phyloP scores from a whole-genome alignment of 2,888 invertebrate genomes.

The Drosophila rubida region DNA sequence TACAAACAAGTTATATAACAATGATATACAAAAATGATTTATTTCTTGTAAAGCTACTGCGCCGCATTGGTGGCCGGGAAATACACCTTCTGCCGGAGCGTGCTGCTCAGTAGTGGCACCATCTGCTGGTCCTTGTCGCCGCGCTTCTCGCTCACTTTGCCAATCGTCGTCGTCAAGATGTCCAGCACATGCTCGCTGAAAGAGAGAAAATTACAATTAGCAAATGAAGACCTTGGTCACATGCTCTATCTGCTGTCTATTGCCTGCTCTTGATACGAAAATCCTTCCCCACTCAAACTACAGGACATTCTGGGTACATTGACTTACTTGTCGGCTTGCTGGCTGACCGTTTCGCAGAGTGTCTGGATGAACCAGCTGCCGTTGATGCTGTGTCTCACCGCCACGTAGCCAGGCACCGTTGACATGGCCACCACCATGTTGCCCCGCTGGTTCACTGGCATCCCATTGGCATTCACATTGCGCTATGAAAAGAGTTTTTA shows the following conservation, averaged over 20 bases:
- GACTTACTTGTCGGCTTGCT: conserved; percentile 70
- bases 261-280: neutral
- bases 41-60: neutral
- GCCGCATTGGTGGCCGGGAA: conserved; percentile 62
- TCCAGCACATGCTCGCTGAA: conserved; percentile 79
- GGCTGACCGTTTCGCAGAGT: conserved; percentile 73
- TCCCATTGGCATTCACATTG: conserved; percentile 36
- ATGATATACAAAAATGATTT: neutral
- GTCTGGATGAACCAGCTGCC: conserved; percentile 85
- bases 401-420: conserved; percentile 81
- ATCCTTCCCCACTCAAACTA: no score
- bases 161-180: conserved; percentile 73
- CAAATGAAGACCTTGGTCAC: no score
- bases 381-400: conserved; percentile 75
- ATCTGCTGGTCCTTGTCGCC: conserved; percentile 74
- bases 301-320: no score
- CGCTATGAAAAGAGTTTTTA: conserved; percentile 21
- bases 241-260: no score
- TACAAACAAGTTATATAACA: neutral
- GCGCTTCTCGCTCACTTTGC: conserved; percentile 67
- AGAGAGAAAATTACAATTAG: neutral
- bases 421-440: conserved; percentile 83
- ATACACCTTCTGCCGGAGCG: conserved; percentile 75
- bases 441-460: conserved; percentile 46
- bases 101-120: conserved; percentile 69